These are phyloP conservation scores for Cephus runcator DNA, from an alignment of 2,888 invertebrate species.

Conservation along the genomic window DNA sequence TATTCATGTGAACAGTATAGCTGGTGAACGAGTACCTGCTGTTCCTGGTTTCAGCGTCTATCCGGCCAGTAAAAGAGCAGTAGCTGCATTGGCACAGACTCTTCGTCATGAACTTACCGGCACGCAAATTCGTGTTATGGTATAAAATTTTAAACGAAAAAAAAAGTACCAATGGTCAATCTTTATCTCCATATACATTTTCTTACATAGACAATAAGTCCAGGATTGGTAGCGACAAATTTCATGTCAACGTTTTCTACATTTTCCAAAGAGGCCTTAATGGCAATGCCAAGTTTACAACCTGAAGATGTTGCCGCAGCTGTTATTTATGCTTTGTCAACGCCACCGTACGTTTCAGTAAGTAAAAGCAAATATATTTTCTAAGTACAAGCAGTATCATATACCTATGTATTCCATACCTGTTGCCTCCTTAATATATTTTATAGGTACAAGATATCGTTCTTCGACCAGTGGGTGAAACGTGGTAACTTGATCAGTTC, in stretches of 20 bases:
- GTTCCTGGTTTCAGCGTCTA: slow-evolving; percentile 69
- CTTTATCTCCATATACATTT: neutral
- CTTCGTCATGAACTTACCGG: slow-evolving; percentile 69
- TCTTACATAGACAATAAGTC: slow-evolving; percentile 70
- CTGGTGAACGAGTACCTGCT: slow-evolving; percentile 67
- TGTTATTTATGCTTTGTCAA: slow-evolving; percentile 71
- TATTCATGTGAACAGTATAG: slow-evolving; percentile 70
- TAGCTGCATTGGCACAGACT: slow-evolving; percentile 70
- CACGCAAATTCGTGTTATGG: slow-evolving; percentile 46
- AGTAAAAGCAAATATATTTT: slow-evolving; percentile 16
- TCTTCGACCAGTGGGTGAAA: slow-evolving; percentile 50
- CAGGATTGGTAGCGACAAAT: slow-evolving; percentile 72
- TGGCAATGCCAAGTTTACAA: slow-evolving; percentile 57
- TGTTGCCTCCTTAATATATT: neutral
- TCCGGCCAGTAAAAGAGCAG: slow-evolving; percentile 71
- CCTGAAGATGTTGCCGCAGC: slow-evolving; percentile 73
- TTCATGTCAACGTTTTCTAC: slow-evolving; percentile 53
- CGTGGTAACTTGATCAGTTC: slow-evolving; percentile 32
- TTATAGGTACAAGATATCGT: slow-evolving; percentile 50
- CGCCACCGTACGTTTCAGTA: slow-evolving; percentile 72
- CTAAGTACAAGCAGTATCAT: neutral
- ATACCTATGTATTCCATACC: neutral
- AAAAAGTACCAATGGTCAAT: neutral
- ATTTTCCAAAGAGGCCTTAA: slow-evolving; percentile 51
- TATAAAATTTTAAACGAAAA: slow-evolving; percentile 14